These are phyloP conservation scores for Periphyllus acericola DNA, from an alignment of 2,888 invertebrate species.

Conservation along the genomic window DNA sequence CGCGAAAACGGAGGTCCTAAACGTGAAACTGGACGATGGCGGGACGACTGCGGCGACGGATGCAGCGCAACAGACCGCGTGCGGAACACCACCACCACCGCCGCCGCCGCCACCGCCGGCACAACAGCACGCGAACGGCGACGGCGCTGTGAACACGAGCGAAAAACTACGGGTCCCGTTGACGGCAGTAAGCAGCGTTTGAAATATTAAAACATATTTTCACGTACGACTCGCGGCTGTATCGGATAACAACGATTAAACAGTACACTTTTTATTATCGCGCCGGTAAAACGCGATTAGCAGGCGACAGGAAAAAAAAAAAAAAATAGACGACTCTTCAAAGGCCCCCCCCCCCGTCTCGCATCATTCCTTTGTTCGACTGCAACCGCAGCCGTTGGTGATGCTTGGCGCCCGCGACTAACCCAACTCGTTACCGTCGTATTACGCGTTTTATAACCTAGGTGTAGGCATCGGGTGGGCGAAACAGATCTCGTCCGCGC, in stretches of 20 bases:
- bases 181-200: constrained; percentile 22
- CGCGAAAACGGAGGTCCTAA: constrained; percentile 52
- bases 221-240: too few relatives aligned
- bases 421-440: not conserved
- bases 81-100: not conserved
- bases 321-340: too few relatives aligned
- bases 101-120: not conserved
- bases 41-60: not conserved
- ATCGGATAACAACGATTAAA: too few relatives aligned
- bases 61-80: constrained; percentile 13
- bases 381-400: too few relatives aligned
- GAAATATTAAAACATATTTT: not conserved
- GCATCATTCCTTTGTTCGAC: too few relatives aligned
- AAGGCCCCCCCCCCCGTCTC: too few relatives aligned
- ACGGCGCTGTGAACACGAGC: not conserved
- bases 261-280: too few relatives aligned
- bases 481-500: not conserved
- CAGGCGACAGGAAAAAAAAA: too few relatives aligned
- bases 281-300: too few relatives aligned
- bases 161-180: not conserved
- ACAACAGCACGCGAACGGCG: not conserved
- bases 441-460: not conserved
- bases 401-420: not conserved
- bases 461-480: not conserved
- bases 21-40: not conserved